A percentile compares a stretch with the other conserved stretches of the same genome.
These are phyloP conservation scores for Nannoperca obscura DNA, from an alignment of 2,797 vertebrate genomes.

Conservation along the genomic window DNA sequence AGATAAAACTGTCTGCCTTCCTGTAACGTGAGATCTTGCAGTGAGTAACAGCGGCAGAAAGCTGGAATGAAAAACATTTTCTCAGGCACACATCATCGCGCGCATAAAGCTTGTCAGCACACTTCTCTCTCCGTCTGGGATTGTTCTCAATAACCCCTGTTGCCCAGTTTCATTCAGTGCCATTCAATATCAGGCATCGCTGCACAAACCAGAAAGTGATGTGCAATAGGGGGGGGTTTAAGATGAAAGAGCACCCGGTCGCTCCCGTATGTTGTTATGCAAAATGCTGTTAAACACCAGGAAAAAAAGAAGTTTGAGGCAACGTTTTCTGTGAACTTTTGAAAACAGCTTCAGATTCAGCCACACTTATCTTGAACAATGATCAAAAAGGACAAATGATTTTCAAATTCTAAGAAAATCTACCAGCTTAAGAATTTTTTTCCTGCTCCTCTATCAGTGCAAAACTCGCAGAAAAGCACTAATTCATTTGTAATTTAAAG, in stretches of 20 bases:
- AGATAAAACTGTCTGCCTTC: conserved; percentile 24
- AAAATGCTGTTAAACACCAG: conserved; percentile 33
- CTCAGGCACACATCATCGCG: conserved; percentile 63
- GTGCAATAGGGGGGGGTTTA: conserved; percentile 35
- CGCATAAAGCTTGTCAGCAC: conserved; percentile 69
- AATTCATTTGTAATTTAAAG: neutral
- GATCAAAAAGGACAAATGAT: neutral
- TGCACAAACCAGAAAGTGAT: conserved; percentile 51
- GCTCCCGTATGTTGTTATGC: conserved; percentile 29
- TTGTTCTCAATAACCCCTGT: conserved; percentile 67
- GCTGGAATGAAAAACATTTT: conserved; percentile 65
- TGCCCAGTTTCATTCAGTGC: conserved; percentile 67
- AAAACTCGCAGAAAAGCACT: neutral
- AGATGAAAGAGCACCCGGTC: conserved; percentile 47
- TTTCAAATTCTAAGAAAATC: neutral
- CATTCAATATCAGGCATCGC: conserved; percentile 64
- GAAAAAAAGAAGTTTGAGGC: neutral
- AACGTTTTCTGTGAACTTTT: conserved; percentile 18
- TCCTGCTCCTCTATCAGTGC: neutral
- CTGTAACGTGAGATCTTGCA: conserved; percentile 24
- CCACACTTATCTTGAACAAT: neutral
- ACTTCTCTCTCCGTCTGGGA: conserved; percentile 62
- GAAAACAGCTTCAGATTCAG: neutral
- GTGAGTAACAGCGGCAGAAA: conserved; percentile 53
- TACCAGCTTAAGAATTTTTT: neutral